phyloP scores from a whole-genome alignment of 2,113 vertebrate species.

The Thomomys bottae region DNA sequence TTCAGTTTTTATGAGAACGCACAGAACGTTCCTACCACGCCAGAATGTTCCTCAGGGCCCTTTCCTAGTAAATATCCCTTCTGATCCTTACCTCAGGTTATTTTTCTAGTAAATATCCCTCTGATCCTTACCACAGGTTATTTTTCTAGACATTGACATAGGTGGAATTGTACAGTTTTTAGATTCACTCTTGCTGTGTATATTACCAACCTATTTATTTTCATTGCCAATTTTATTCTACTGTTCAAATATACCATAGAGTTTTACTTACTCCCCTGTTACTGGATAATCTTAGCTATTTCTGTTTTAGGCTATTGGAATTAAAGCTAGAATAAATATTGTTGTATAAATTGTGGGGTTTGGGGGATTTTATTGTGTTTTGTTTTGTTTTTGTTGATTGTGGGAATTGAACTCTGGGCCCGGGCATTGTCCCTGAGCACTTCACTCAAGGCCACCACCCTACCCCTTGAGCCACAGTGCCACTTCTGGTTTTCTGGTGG shows the following conservation, averaged over 20 bases:
- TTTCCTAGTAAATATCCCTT: neutral
- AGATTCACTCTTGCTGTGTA: neutral
- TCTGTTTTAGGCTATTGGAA: constrained; percentile 45
- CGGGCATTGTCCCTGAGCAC: too few species aligned
- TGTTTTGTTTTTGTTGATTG: too few species aligned
- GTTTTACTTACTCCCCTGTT: constrained; percentile 49
- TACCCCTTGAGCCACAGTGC: too few species aligned
- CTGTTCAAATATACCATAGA: constrained; percentile 38
- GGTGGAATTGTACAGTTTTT: neutral
- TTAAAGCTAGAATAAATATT: constrained; percentile 46
- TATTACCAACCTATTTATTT: constrained; percentile 49
- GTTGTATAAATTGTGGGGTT: too few species aligned
- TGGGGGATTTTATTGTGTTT: too few species aligned
- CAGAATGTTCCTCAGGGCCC: neutral
- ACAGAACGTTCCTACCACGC: neutral
- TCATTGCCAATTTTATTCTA: constrained; percentile 13
- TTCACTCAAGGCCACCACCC: too few species aligned
- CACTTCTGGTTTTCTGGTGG: too few species aligned
- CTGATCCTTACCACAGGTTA: neutral
- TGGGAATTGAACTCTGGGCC: too few species aligned
- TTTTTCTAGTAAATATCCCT: neutral
- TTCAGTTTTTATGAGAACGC: neutral
- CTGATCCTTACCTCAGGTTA: neutral
- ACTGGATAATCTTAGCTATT: constrained; percentile 55
- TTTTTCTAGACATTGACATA: neutral